Evolutionary conservation across 2,113 vertebrate species (phyloP).

Genomic region (Silurus meridionalis): DNA sequence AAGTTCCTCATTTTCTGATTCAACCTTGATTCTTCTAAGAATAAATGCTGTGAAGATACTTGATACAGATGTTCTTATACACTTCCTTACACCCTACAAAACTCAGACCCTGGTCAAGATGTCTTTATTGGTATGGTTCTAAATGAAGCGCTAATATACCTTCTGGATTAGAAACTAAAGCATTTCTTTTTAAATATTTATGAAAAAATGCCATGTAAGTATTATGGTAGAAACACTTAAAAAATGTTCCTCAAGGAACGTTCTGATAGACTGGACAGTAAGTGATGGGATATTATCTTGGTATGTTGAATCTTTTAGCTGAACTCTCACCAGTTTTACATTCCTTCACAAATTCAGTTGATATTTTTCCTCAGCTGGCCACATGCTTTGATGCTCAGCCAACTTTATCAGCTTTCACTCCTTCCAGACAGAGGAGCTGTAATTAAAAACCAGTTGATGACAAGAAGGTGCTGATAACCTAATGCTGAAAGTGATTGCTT

Average conservation of each 20-base stretch:
- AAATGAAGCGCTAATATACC: too few species aligned
- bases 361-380: neutral
- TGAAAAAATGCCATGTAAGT: too few species aligned
- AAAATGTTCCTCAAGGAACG: neutral
- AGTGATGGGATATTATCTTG: neutral
- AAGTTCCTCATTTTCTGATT: too few species aligned
- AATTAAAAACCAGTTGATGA: constrained; percentile 32
- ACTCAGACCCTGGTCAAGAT: too few species aligned
- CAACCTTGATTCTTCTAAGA: too few species aligned
- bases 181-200: too few species aligned
- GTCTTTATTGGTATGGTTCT: too few species aligned
- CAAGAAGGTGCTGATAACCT: neutral
- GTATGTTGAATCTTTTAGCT: neutral
- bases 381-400: neutral
- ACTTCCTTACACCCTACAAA: too few species aligned
- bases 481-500: neutral
- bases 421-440: neutral
- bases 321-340: neutral
- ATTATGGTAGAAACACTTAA: too few species aligned
- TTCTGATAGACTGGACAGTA: neutral
- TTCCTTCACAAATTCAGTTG: neutral
- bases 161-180: too few species aligned
- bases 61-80: too few species aligned
- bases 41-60: too few species aligned
- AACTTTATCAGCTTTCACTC: constrained; percentile 1